A percentile compares a stretch with the other conserved stretches of the same genome.
Evolutionary conservation across 2,888 invertebrate species (phyloP).

Genomic region (Zele albiditarsus): DNA sequence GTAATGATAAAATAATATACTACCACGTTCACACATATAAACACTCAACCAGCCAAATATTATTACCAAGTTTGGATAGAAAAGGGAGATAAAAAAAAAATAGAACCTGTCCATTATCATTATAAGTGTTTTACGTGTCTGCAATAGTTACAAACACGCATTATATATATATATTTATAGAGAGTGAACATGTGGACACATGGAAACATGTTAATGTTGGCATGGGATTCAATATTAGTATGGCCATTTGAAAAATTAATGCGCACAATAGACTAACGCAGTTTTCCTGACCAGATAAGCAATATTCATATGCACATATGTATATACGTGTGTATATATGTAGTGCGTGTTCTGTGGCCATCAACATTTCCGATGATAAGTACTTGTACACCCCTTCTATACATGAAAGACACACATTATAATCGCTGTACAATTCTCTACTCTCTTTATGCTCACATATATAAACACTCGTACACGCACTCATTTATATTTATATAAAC

Average conservation of each 20-base stretch:
- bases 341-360: conserved; percentile 52
- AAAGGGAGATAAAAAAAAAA: background rate
- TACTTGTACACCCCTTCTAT: conserved; percentile 35
- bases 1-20: background rate
- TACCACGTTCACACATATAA: background rate
- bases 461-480: no score
- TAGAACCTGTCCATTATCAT: background rate
- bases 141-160: background rate
- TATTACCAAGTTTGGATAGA: background rate
- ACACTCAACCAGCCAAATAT: background rate
- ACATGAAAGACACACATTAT: conserved; percentile 22
- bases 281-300: conserved; percentile 35
- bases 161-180: background rate
- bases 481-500: background rate
- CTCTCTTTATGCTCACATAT: background rate
- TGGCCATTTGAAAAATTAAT: conserved; percentile 46
- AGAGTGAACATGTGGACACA: conserved; percentile 29
- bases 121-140: background rate
- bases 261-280: background rate
- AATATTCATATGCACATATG: conserved; percentile 2
- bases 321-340: background rate
- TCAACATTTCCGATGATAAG: conserved; percentile 52
- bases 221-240: conserved; percentile 45
- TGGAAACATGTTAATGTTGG: conserved; percentile 11
- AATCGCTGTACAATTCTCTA: background rate